These are phyloP conservation scores for Sylvietta virens DNA, from an alignment of 2,113 vertebrate species.

Conservation along the genomic window DNA sequence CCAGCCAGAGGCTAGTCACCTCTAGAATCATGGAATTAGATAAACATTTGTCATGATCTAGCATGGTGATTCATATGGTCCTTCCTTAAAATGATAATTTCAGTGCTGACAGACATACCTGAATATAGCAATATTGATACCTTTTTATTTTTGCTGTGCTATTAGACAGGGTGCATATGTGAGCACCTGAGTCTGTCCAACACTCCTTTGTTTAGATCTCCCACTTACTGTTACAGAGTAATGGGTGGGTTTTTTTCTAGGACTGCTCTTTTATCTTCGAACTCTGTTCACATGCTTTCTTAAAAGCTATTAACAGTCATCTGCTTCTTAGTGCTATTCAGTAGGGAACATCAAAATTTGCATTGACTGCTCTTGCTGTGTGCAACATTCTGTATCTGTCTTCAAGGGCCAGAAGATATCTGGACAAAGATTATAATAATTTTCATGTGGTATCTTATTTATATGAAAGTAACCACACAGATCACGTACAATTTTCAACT, in stretches of 20 bases:
- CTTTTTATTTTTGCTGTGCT: not conserved
- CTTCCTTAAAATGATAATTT: not conserved
- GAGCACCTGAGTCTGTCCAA: not conserved
- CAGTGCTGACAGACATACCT: not conserved
- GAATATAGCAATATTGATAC: not conserved
- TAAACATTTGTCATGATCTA: not conserved
- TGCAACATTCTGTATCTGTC: not conserved
- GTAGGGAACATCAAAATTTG: not conserved
- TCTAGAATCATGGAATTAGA: not conserved
- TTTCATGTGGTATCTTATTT: not conserved
- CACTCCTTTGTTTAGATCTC: not conserved
- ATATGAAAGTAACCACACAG: not conserved
- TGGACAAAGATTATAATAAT: not conserved
- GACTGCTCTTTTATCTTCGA: not conserved
- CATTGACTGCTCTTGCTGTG: not conserved
- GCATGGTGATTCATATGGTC: not conserved
- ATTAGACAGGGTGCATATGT: not conserved
- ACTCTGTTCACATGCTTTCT: not conserved
- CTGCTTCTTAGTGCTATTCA: not conserved
- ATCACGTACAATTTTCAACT: fast-evolving
- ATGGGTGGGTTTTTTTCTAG: not conserved
- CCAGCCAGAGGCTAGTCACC: not conserved
- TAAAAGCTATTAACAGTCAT: not conserved
- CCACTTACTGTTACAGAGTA: not conserved
- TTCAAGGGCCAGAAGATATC: not conserved